A percentile compares a stretch with the other conserved stretches of the same genome.
phyloP scores from a whole-genome alignment of 2,888 invertebrate genomes.

The Oeneis ivallda region DNA sequence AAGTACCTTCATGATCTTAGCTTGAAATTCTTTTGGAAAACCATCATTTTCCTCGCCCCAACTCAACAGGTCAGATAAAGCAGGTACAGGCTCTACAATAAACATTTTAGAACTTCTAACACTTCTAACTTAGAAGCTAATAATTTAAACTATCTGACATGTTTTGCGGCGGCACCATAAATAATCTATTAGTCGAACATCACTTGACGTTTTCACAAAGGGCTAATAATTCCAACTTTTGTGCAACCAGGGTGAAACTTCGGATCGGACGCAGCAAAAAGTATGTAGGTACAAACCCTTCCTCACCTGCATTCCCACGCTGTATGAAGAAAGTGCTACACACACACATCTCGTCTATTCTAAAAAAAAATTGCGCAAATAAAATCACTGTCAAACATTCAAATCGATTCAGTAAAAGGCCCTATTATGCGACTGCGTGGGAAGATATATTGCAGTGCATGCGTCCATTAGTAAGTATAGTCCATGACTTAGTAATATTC shows the following conservation, averaged over 20 bases:
- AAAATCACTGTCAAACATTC: constrained; percentile 72
- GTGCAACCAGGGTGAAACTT: constrained; percentile 67
- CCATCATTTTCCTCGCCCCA: no score
- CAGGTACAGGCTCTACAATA: no score
- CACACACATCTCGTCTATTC: constrained; percentile 47
- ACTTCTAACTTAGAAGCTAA: constrained; percentile 17
- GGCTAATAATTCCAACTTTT: constrained; percentile 68
- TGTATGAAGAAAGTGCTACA: constrained; percentile 70
- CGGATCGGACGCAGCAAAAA: constrained; percentile 58
- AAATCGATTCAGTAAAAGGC: constrained; percentile 62
- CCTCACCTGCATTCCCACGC: constrained; percentile 81
- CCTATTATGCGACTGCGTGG: constrained; percentile 56
- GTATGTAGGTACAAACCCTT: constrained; percentile 66
- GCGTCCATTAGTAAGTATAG: not conserved
- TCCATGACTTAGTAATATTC: no score
- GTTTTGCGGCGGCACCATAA: constrained; percentile 71
- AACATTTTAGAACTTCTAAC: no score
- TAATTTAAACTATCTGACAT: constrained; percentile 42
- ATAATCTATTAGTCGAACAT: constrained; percentile 79
- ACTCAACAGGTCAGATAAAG: no score
- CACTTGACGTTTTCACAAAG: constrained; percentile 75
- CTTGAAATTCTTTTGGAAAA: no score
- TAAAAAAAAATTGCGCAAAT: constrained; percentile 74
- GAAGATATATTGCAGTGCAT: constrained; percentile 46
- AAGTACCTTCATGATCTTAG: no score